phyloP scores from a whole-genome alignment of 2,113 vertebrate species.

The Dicentrarchus labrax region DNA sequence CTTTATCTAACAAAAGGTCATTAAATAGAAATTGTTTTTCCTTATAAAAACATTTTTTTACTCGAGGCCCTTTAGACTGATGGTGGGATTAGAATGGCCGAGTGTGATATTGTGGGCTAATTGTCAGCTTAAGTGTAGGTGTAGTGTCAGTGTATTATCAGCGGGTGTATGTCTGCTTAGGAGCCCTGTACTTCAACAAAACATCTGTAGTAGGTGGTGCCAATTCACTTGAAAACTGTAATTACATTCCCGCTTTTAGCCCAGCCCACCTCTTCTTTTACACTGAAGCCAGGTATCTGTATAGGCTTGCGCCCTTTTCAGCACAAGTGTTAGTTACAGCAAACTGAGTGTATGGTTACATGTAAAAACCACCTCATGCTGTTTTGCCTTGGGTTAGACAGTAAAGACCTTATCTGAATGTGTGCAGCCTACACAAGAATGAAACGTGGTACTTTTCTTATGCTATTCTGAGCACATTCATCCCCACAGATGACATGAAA shows the following conservation, averaged over 20 bases:
- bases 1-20: slow-evolving; percentile 28
- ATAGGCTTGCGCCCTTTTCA: background rate
- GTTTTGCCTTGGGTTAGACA: slow-evolving; percentile 1
- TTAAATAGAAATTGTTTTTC: slow-evolving; percentile 29
- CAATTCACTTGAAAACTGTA: slow-evolving; percentile 38
- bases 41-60: slow-evolving; percentile 7
- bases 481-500: background rate
- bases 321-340: slow-evolving; percentile 21
- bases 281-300: slow-evolving; percentile 21
- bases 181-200: slow-evolving; percentile 42
- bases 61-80: background rate
- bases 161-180: background rate
- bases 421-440: background rate
- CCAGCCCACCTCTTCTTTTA: slow-evolving; percentile 9
- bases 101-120: slow-evolving; percentile 13
- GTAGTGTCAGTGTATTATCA: slow-evolving; percentile 3
- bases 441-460: background rate
- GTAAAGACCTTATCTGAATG: background rate
- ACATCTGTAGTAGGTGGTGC: slow-evolving; percentile 51
- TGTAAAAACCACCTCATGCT: slow-evolving; percentile 2
- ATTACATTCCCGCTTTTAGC: slow-evolving; percentile 54
- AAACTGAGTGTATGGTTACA: slow-evolving; percentile 7
- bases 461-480: background rate
- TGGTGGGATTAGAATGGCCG: slow-evolving; percentile 30
- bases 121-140: slow-evolving; percentile 30